Conservation (phyloP, 2,113 vertebrate species). For the Malurus alboscapulatus region DNA sequence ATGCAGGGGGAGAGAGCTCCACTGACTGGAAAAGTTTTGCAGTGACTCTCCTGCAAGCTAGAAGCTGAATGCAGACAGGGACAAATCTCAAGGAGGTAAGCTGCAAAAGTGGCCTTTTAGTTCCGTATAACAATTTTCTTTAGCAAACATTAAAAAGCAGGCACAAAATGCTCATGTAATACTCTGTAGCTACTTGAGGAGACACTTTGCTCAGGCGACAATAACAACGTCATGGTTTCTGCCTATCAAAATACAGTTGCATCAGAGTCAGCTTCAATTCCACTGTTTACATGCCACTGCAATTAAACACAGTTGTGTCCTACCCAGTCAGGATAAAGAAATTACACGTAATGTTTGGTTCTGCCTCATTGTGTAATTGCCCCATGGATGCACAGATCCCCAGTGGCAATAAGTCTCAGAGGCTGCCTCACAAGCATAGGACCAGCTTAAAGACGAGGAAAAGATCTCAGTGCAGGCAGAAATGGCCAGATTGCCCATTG, state of each 20-base stretch:
- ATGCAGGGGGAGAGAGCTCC: not conserved
- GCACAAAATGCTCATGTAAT: not conserved
- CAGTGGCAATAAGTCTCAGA: not conserved
- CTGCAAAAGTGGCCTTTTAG: not conserved
- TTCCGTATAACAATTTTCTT: not conserved
- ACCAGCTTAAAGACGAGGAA: not conserved
- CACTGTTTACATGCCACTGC: slow-evolving; percentile 30
- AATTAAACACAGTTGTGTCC: slow-evolving; percentile 20
- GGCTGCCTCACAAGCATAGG: not conserved
- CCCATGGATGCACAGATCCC: not conserved
- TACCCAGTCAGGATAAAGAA: not conserved
- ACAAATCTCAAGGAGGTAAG: not conserved
- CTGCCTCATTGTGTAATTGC: not conserved
- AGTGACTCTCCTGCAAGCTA: not conserved
- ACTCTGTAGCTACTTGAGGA: slow-evolving; percentile 2
- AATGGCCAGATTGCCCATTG: not conserved
- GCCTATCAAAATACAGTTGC: slow-evolving; percentile 39
- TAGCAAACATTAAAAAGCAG: not conserved
- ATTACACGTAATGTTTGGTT: not conserved
- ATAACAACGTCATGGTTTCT: slow-evolving; percentile 1
- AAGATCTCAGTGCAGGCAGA: not conserved
- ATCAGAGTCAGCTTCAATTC: slow-evolving; percentile 16
- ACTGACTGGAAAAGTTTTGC: not conserved
- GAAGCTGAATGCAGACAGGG: not conserved
- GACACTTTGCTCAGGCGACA: slow-evolving; percentile 17